Conservation (phyloP, 1,140 invertebrate species). For the Euwallacea similis region DNA sequence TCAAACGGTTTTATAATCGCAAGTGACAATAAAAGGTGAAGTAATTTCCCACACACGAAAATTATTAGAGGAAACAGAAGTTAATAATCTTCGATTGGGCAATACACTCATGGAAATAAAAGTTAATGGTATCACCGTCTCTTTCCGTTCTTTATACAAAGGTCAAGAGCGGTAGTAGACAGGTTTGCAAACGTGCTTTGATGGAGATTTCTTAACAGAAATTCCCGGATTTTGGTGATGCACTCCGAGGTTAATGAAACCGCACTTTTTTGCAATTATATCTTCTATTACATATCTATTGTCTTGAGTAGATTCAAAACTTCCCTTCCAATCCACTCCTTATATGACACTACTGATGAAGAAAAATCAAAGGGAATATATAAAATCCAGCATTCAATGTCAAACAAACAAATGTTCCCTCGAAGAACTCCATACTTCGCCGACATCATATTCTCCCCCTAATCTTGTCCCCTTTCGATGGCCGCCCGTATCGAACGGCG, state of each 20-base stretch:
- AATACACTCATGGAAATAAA: too few species aligned
- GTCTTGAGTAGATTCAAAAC: too few species aligned
- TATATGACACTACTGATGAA: too few species aligned
- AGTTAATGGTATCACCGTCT: too few species aligned
- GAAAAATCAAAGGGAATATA: too few species aligned
- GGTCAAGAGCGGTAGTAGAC: neutral
- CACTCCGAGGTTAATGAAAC: too few species aligned
- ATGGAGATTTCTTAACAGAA: too few species aligned
- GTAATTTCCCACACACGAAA: neutral
- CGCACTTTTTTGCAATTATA: too few species aligned
- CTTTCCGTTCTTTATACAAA: neutral
- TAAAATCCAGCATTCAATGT: neutral
- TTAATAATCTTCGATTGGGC: neutral
- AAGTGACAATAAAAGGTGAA: neutral
- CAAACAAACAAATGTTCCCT: conserved; percentile 3
- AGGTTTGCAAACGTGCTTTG: neutral
- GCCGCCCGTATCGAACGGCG: conserved; percentile 48
- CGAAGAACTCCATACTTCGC: conserved; percentile 9
- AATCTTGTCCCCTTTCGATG: conserved; percentile 42
- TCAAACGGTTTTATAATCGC: conserved; percentile 4
- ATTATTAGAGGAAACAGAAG: neutral
- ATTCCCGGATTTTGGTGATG: too few species aligned
- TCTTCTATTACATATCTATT: too few species aligned
- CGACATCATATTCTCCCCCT: conserved; percentile 22
- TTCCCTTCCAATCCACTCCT: too few species aligned